Base-by-base conservation (phyloP, 1,140 invertebrate genomes). In the Calliphora vicina region DNA sequence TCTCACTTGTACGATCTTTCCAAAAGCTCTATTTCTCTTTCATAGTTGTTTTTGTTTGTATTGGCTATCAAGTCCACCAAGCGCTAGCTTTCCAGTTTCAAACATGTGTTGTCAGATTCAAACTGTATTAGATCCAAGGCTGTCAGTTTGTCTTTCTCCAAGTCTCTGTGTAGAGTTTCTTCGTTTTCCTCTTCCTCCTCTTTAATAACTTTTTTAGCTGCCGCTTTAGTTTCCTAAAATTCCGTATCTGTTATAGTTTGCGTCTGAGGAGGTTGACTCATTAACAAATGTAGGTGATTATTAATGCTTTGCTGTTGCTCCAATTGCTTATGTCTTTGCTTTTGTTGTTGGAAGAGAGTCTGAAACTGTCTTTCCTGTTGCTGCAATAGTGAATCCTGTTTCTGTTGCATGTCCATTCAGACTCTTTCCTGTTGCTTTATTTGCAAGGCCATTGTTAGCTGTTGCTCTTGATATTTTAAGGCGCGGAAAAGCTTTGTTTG, bases 401-500 rank as follows among this genome's bases (percentile, higher is more conserved):
- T 91, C 84, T 92, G 92, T 57, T 92, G 91, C 87, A 92, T 92
- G 71, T 92, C 91, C 5, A 88, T 74, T 29, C 92, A 84, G 2
- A 87, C 90, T 10, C 90, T 88, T 85, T 92, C 92, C 82, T 92
- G 92, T 83, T 88, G 91, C 84, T 92, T 92, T 86, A 92, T 87
- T 85, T 92, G 91, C 0, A 91, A 84, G 8, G 91, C 91, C 71
- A 92, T 90, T 10, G 91, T 83, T 20, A 92, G 73, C 82, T 92
- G 91, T 0, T 91, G 88, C 85, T 92, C 91, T 84, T 92, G 92
- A 83, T 92, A 91, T 82, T 92, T 91, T 35, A 92, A 78, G 0
- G 90, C 88, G n/a, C n/a, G 6, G 90, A 87, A 12, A 91, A 86
- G 5, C 89, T 87, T 78, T 91, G 91, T 84, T 89, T 90, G 61